phyloP scores from a whole-genome alignment of 1,140 invertebrate species.

The Arion vulgaris region DNA sequence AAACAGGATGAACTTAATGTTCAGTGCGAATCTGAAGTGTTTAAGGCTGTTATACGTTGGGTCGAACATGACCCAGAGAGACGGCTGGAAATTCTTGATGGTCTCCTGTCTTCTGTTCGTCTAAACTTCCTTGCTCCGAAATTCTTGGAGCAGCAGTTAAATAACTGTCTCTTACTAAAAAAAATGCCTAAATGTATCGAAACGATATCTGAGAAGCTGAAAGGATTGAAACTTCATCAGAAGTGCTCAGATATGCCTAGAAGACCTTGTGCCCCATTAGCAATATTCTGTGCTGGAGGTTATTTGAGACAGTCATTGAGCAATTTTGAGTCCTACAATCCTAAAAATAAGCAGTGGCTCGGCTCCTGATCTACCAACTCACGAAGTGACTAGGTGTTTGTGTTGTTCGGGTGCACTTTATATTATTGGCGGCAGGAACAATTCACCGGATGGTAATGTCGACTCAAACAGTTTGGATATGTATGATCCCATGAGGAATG shows the following conservation, averaged over 20 bases:
- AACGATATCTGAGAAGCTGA: constrained; percentile 90
- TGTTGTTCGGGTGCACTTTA: constrained; percentile 92
- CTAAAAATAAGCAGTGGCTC: constrained; percentile 88
- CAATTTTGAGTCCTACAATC: constrained; percentile 88
- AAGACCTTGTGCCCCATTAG: constrained; percentile 69
- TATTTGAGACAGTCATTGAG: constrained; percentile 89
- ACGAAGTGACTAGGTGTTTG: constrained; percentile 78
- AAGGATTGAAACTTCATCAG: constrained; percentile 75
- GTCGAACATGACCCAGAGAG: constrained; percentile 89
- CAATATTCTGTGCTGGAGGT: constrained; percentile 92
- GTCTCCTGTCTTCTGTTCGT: constrained; percentile 87
- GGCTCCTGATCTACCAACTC: constrained; percentile 85
- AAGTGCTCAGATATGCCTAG: constrained; percentile 63
- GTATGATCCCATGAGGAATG: constrained; percentile 84
- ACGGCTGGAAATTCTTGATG: constrained; percentile 86
- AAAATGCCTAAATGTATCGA: constrained; percentile 89
- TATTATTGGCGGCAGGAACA: constrained; percentile 91
- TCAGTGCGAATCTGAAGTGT: constrained; percentile 89
- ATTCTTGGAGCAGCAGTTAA: constrained; percentile 92
- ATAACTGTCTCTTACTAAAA: constrained; percentile 86
- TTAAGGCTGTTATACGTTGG: constrained; percentile 92
- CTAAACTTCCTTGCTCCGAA: constrained; percentile 93
- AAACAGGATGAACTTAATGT: constrained; percentile 91
- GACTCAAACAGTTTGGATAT: constrained; percentile 83
- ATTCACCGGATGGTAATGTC: constrained; percentile 84